Percentiles rank a stretch among this genome's conserved stretches.
Evolutionary conservation across 1,140 invertebrate species (phyloP).

Genomic region (Platyura marginata): DNA sequence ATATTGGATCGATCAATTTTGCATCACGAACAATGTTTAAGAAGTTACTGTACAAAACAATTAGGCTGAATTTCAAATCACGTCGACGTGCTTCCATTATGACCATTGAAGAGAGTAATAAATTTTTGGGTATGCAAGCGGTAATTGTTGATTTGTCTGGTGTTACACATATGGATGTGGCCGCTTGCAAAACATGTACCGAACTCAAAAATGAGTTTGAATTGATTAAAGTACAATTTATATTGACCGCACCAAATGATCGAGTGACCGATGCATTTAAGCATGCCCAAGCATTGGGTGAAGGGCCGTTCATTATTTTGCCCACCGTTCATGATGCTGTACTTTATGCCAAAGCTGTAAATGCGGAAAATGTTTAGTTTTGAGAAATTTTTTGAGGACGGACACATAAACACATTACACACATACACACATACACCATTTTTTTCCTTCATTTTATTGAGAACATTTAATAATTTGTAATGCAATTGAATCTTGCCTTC

Average conservation of each 20-base stretch:
- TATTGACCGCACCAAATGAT: constrained; percentile 17
- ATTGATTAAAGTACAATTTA: constrained; percentile 10
- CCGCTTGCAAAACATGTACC: constrained; percentile 14
- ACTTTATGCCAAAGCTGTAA: constrained; percentile 10
- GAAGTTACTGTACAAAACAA: constrained; percentile 11
- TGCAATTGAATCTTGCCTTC: too few relatives aligned
- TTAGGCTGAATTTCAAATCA: constrained; percentile 3
- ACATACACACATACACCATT: too few relatives aligned
- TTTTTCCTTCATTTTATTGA: too few relatives aligned
- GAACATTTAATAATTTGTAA: too few relatives aligned
- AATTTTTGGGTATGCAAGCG: constrained; percentile 9
- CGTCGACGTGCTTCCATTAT: constrained; percentile 5
- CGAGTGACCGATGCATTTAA: constrained; percentile 20
- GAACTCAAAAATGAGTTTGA: constrained; percentile 18
- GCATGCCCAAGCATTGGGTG: constrained; percentile 19
- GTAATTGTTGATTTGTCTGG: constrained; percentile 18
- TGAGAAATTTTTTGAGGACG: too few relatives aligned
- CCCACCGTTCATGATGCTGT: constrained; percentile 22
- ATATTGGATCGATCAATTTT: constrained; percentile 20
- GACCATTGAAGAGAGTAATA: not conserved
- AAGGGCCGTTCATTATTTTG: constrained; percentile 21
- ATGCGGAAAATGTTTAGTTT: not conserved
- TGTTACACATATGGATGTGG: constrained; percentile 20
- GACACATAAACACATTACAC: too few relatives aligned
- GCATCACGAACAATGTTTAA: constrained; percentile 17